A percentile compares a stretch with the other conserved stretches of the same genome.
phyloP scores from a whole-genome alignment of 2,888 invertebrate species.

The Chironomus tentans region DNA sequence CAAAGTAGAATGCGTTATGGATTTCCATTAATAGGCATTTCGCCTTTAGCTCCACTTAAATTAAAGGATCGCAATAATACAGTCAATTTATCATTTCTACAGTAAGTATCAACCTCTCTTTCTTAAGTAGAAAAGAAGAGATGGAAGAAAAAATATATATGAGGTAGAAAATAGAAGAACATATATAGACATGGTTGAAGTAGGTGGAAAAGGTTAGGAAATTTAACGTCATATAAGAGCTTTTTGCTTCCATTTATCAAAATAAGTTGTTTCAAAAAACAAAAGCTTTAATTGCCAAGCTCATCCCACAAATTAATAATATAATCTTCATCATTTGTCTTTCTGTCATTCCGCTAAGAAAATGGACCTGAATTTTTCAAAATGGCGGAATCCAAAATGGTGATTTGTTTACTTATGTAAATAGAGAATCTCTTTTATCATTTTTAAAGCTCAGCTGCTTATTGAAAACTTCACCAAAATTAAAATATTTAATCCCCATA shows the following conservation, averaged over 20 bases:
- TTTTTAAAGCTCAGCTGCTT: too few species aligned
- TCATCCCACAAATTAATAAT: background rate
- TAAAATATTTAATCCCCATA: too few species aligned
- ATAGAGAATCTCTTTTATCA: too few species aligned
- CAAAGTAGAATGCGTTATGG: slow-evolving; percentile 20
- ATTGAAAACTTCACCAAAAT: too few species aligned
- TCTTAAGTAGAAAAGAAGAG: background rate
- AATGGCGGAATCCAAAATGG: too few species aligned
- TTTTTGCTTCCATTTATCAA: background rate
- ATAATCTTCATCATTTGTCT: too few species aligned
- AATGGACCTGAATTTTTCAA: too few species aligned
- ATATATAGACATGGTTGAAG: background rate
- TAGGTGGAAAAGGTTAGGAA: background rate
- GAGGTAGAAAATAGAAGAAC: background rate
- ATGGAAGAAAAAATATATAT: background rate
- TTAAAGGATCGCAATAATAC: slow-evolving; percentile 8
- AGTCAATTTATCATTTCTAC: slow-evolving; percentile 16
- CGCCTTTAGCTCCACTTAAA: slow-evolving; percentile 9
- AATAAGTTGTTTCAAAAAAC: background rate
- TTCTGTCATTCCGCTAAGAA: too few species aligned
- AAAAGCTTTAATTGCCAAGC: background rate
- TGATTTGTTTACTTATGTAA: too few species aligned
- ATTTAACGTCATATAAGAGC: background rate
- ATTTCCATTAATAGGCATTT: slow-evolving; percentile 15
- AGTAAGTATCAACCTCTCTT: background rate